Evolutionary conservation across 2,797 vertebrate species (phyloP).

Genomic region (Florisuga fusca): DNA sequence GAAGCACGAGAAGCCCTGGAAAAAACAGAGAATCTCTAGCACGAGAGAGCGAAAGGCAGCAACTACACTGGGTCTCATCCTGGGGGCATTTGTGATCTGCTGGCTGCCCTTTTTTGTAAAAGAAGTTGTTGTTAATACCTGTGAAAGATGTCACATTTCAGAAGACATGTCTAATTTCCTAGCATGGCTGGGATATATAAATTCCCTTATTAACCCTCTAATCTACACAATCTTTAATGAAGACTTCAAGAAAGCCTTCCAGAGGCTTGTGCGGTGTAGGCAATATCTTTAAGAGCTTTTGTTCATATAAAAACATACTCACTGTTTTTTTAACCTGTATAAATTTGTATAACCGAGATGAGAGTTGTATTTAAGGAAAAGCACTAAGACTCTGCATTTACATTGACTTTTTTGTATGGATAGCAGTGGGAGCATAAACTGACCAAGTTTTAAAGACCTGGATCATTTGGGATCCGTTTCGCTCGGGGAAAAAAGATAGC

Average conservation of each 20-base stretch:
- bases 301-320: conserved; percentile 9
- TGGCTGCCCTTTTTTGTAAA: conserved; percentile 99
- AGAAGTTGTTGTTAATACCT: conserved; percentile 94
- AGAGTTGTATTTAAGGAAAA: conserved; percentile 46
- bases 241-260: conserved; percentile 98
- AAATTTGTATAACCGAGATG: conserved; percentile 49
- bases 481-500: not conserved
- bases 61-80: conserved; percentile 92
- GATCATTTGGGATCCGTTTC: conserved; percentile 20
- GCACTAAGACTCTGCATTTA: conserved; percentile 27
- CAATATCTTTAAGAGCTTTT: conserved; percentile 82
- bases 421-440: not conserved
- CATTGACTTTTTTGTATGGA: conserved; percentile 46
- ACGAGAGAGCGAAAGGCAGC: conserved; percentile 93
- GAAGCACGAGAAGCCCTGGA: conserved; percentile 85
- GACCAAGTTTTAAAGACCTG: conserved; percentile 24
- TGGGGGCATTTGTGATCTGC: conserved; percentile 97
- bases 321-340: conserved; percentile 18
- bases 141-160: conserved; percentile 87
- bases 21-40: conserved; percentile 91
- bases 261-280: conserved; percentile 91
- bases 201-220: conserved; percentile 97
- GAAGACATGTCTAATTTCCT: conserved; percentile 93
- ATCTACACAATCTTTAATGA: conserved; percentile 99
- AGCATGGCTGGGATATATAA: conserved; percentile 96